Base-by-base conservation (phyloP, 2,113 vertebrate species). In the Osmerus eperlanus region DNA sequence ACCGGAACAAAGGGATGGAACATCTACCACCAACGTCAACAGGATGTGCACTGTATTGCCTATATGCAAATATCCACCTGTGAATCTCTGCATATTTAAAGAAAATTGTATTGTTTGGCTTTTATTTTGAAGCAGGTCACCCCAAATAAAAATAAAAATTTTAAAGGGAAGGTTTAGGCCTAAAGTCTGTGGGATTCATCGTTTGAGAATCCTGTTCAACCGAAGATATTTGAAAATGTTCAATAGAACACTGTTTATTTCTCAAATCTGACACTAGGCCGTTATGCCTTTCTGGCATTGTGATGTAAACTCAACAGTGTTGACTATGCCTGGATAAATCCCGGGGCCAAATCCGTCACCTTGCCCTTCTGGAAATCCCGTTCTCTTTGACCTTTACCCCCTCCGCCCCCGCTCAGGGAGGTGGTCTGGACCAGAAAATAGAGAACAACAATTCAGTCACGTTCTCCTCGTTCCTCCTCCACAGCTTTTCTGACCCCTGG, bases 381-480 rank as follows among this genome's bases (percentile, higher is more conserved):
- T 36, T 28, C 58, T 56, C 25, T 67, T 53, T 70, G 70, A 55
- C 32, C 16, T 74, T 72, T 56, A 72, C 66, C n/a, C 13, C 5
- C 13, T 68, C 67, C 62, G 11, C 58, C 65, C 47, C 67, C 58
- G 58, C 75, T 67, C 23, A 41, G 69, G 61, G 67, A 68, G 67
- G 25, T 69, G 72, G 58, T 55, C 52, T 64, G 28, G 23, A 64
- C 25, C 62, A 3, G 25, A 32, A 29, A 64, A 28, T 8, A 28
- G 9, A 29, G 8, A 64, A 41, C 14, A 25, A 36, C 55, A 63
- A 66, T 75, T 74, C 58, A 69, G 68, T 72, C 74, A 60, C 64
- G 66, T 72, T 73, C 69, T 73, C 62, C 66, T 18, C 68, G 32
- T 80, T 79, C 77, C 53, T 75, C 70, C 70, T 79, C 82, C 66